These are phyloP conservation scores for Apotomis capreana DNA, from an alignment of 2,888 invertebrate genomes.

Conservation along the genomic window DNA sequence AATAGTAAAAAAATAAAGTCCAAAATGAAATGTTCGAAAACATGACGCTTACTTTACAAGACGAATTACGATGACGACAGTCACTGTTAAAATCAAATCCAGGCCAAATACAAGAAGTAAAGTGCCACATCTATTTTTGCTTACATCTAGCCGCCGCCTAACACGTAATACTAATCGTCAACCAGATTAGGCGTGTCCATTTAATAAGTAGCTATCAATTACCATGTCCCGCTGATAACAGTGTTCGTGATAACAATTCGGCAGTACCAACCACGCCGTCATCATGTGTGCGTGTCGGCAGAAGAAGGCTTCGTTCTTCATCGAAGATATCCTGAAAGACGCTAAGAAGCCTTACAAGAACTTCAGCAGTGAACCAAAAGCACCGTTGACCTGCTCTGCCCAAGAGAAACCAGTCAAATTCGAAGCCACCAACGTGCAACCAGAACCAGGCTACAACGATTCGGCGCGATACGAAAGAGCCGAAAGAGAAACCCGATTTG, in stretches of 20 bases:
- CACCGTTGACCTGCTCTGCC: constrained; percentile 56
- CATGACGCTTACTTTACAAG: no score
- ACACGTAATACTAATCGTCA: constrained; percentile 55
- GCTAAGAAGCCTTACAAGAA: constrained; percentile 62
- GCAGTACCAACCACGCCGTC: constrained; percentile 65
- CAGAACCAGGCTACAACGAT: constrained; percentile 2
- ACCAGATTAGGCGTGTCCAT: constrained; percentile 74
- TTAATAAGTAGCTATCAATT: constrained; percentile 82
- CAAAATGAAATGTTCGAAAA: no score
- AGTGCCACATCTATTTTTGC: constrained; percentile 23
- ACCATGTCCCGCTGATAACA: constrained; percentile 66
- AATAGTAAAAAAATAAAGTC: no score
- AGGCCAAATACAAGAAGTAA: neutral
- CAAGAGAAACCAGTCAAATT: constrained; percentile 24
- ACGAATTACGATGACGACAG: no score
- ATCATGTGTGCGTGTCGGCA: constrained; percentile 78
- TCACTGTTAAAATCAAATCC: no score
- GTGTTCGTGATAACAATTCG: constrained; percentile 68
- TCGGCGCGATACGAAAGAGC: constrained; percentile 6
- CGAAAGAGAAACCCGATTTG: constrained; percentile 53
- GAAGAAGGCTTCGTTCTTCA: constrained; percentile 74
- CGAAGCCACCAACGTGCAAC: neutral
- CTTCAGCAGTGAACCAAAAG: constrained; percentile 61
- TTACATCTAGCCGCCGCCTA: constrained; percentile 13
- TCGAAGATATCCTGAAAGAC: constrained; percentile 73